phyloP scores from a whole-genome alignment of 2,888 invertebrate genomes.

The Sinodicranocentrus sp. region DNA sequence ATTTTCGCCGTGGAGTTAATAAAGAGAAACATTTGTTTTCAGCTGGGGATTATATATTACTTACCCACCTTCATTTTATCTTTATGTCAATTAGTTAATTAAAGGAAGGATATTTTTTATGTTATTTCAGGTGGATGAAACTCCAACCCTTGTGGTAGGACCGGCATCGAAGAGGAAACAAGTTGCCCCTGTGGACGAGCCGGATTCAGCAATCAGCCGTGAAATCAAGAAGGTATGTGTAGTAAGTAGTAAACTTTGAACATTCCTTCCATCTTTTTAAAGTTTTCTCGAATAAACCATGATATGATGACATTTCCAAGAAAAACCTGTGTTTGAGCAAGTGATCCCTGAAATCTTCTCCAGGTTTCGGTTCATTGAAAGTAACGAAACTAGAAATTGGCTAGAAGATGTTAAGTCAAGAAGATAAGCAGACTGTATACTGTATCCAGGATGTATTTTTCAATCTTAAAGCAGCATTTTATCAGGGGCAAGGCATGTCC shows the following conservation, averaged over 20 bases:
- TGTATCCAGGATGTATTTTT: too few species aligned
- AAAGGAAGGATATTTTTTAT: conserved; percentile 34
- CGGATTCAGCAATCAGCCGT: conserved; percentile 75
- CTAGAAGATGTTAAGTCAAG: too few species aligned
- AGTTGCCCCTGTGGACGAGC: conserved; percentile 69
- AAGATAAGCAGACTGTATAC: background rate
- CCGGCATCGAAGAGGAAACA: conserved; percentile 74
- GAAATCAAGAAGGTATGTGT: conserved; percentile 76
- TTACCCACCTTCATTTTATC: background rate
- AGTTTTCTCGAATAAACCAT: too few species aligned
- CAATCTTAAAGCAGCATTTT: background rate
- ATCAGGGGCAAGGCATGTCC: conserved; percentile 34
- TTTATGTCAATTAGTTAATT: background rate
- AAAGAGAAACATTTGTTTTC: conserved; percentile 7
- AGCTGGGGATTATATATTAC: background rate
- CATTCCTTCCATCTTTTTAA: too few species aligned
- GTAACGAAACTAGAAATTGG: too few species aligned
- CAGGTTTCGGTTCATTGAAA: too few species aligned
- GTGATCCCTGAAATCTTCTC: too few species aligned
- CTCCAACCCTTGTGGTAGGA: conserved; percentile 67
- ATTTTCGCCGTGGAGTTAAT: background rate
- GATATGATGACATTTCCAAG: too few species aligned
- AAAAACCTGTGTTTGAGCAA: too few species aligned
- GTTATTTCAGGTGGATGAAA: conserved; percentile 71
- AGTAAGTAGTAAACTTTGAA: background rate